Conservation (phyloP, 2,888 invertebrate species). For the Agonopterix alstromeriana region DNA sequence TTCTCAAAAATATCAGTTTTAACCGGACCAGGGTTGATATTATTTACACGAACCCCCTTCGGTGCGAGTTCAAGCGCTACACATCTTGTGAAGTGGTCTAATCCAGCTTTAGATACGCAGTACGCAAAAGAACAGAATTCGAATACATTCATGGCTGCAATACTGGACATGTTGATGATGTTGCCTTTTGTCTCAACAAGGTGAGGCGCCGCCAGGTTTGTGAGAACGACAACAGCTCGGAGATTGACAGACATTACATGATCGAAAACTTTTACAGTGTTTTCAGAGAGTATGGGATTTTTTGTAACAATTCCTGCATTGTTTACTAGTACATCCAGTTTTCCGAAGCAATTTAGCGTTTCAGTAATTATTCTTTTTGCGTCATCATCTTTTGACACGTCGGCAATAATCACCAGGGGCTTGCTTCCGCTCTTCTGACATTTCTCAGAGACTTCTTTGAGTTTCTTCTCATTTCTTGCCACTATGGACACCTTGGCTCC, state of each 20-base stretch:
- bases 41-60: constrained; percentile 90
- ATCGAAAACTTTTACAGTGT: constrained; percentile 89
- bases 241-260: constrained; percentile 91
- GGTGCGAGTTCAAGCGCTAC: constrained; percentile 89
- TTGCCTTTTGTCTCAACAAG: constrained; percentile 87
- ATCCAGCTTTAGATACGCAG: constrained; percentile 92
- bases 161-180: constrained; percentile 94
- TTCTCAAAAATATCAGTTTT: constrained; percentile 89
- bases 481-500: constrained; percentile 76
- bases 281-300: constrained; percentile 23
- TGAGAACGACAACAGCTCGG: constrained; percentile 86
- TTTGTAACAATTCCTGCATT: constrained; percentile 12
- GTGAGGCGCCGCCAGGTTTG: constrained; percentile 89
- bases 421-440: constrained; percentile 7
- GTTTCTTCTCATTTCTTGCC: constrained; percentile 79
- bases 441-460: constrained; percentile 65
- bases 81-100: constrained; percentile 96
- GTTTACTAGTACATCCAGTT: constrained; percentile 17
- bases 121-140: constrained; percentile 82
- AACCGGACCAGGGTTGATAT: constrained; percentile 95
- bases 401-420: constrained; percentile 15
- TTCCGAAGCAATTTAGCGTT: constrained; percentile 13
- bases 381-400: constrained; percentile 16
- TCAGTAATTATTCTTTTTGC: constrained; percentile 12
- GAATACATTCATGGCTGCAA: constrained; percentile 79